A percentile compares a stretch with the other conserved stretches of the same genome.
Conservation (phyloP, 2,113 vertebrate species). For the Vicugna pacos region DNA sequence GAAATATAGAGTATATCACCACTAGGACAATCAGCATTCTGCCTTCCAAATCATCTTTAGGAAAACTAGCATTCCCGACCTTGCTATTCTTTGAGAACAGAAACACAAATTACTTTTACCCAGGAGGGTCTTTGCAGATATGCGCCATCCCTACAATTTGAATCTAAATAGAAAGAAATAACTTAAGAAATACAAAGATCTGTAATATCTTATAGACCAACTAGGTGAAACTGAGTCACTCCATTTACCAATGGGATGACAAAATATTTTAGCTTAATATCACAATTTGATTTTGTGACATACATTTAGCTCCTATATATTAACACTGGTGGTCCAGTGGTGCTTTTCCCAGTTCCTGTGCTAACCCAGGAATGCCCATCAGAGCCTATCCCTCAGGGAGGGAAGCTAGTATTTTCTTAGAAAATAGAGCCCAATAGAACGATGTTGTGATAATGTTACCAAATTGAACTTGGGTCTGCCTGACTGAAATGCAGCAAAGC, state of each 20-base stretch:
- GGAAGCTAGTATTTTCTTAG: conserved; percentile 16
- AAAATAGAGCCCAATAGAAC: background rate
- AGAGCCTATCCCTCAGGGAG: background rate
- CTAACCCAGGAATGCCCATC: background rate
- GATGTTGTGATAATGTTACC: background rate
- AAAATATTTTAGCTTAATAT: background rate
- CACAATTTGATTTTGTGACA: background rate
- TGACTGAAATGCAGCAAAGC: background rate
- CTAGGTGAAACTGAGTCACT: background rate
- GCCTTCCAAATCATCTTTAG: background rate
- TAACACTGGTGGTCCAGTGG: background rate
- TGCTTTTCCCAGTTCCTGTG: background rate
- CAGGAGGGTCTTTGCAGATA: background rate
- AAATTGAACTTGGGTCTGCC: background rate
- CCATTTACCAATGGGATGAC: background rate
- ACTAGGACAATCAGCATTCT: background rate
- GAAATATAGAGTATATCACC: conserved; percentile 57
- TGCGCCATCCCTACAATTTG: background rate
- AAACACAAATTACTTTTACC: background rate
- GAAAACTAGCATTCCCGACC: background rate
- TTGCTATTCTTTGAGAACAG: conserved; percentile 22
- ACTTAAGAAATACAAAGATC: background rate
- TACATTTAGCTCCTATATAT: background rate
- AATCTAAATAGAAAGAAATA: background rate
- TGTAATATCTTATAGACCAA: background rate